Base-by-base conservation (phyloP, 2,888 invertebrate species). In the Xanthia icteritia region DNA sequence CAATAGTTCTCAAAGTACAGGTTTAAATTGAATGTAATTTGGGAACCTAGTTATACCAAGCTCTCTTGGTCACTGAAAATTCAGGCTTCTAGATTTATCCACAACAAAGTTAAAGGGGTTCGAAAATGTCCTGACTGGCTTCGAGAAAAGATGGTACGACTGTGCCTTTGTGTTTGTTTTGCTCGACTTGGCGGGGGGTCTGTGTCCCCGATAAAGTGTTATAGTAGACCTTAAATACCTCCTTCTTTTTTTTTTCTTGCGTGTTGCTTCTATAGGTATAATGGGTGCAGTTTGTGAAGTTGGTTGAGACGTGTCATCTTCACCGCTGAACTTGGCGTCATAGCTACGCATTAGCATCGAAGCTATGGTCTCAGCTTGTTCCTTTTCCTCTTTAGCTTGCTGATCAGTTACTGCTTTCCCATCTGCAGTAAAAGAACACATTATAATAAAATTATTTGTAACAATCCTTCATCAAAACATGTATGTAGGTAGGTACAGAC, bases 291-390 rank as follows among this genome's bases (percentile, higher is more conserved):
- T 90, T 58, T 95, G 92, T 13, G 96, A 95, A 17, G 94, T 94
- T n/a, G 96, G 96, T 83, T 96, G 96, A 39, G 96, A 96, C 4
- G 96, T 96, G 76, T 97, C 95, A 86, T 97, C 96, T 89, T 96
- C 96, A n/a, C 93, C 95, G 77, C 92, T 94, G 48, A 96, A 83
- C 84, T 95, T 96, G 31, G 89, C 82, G 75, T 95, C 96, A 85
- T 95, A 96, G 71, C 92, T 94, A 5, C 90, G 91, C 91, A 96
- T 92, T 81, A 96, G 83, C 90, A 96, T 92, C 11, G 92, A 86
- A 17, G 92, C 92, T 83, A 95, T 90, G 76, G 89, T 92, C 84
- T 94, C 94, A 27, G 95, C 94, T 69, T 93, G 94, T 79, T 94
- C 93, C 77, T 93, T 93, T 82, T 95, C 95, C 72, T 94, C 95